Conservation (phyloP, 37 sponge, comb jelly and placozoan genomes). For the Hexactinellida sp. region DNA sequence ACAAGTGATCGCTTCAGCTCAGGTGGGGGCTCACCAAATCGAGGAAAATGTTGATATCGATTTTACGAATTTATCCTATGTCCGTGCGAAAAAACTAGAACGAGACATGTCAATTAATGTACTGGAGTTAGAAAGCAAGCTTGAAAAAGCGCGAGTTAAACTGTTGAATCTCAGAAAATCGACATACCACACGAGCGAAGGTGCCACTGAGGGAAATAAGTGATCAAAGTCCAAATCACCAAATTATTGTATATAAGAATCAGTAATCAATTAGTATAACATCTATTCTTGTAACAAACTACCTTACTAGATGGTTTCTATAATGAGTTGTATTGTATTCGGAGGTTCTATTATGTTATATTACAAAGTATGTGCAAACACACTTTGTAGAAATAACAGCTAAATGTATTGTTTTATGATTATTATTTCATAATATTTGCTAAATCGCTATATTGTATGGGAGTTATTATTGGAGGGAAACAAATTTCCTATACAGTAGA, state of each 20-base stretch:
- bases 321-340: no score
- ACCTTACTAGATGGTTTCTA: no score
- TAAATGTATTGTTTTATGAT: no score
- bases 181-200: neutral
- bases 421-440: no score
- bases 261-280: neutral
- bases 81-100: neutral
- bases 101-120: conserved; percentile 6
- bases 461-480: no score
- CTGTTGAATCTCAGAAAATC: neutral
- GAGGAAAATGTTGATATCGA: conserved; percentile 20
- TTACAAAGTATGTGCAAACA: no score
- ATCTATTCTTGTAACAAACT: no score
- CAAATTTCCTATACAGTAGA: no score
- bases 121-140: conserved; percentile 12
- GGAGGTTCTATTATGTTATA: no score
- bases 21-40: conserved; percentile 41
- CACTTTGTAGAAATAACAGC: no score
- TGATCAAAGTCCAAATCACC: neutral
- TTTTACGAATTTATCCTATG: conserved; percentile 3
- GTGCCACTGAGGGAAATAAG: neutral
- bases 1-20: conserved; percentile 75
- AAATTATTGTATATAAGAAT: neutral
- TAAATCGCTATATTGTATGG: no score
- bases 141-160: conserved; percentile 11